These are phyloP conservation scores for Galeruca laticollis DNA, from an alignment of 2,888 invertebrate species.

Conservation along the genomic window DNA sequence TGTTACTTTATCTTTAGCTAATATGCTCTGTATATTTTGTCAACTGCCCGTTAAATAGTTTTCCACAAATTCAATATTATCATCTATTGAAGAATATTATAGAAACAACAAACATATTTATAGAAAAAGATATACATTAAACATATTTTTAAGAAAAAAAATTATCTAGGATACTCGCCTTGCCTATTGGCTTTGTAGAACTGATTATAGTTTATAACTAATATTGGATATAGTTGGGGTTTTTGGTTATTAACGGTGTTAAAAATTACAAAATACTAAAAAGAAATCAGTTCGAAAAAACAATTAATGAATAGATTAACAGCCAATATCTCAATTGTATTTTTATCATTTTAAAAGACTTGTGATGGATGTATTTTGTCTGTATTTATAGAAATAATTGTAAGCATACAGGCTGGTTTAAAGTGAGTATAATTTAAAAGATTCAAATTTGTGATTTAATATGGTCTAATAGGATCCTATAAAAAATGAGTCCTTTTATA, in stretches of 20 bases:
- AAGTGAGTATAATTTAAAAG: no score
- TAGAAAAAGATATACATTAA: background rate
- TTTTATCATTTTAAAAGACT: background rate
- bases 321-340: background rate
- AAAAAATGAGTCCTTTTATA: no score
- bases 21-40: no score
- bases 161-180: background rate
- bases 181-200: background rate
- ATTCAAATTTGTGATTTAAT: no score
- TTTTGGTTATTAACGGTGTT: background rate
- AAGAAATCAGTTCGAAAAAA: background rate
- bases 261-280: background rate
- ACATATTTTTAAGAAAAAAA: background rate
- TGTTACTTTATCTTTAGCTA: no score
- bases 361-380: constrained; percentile 4
- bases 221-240: background rate
- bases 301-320: background rate
- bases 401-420: no score
- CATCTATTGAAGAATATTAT: background rate
- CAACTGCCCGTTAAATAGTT: no score
- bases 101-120: background rate
- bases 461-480: no score
- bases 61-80: no score
- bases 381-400: background rate
- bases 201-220: background rate